Base-by-base conservation (phyloP, 2,888 invertebrate genomes). In the Stictocephala bisonia region DNA sequence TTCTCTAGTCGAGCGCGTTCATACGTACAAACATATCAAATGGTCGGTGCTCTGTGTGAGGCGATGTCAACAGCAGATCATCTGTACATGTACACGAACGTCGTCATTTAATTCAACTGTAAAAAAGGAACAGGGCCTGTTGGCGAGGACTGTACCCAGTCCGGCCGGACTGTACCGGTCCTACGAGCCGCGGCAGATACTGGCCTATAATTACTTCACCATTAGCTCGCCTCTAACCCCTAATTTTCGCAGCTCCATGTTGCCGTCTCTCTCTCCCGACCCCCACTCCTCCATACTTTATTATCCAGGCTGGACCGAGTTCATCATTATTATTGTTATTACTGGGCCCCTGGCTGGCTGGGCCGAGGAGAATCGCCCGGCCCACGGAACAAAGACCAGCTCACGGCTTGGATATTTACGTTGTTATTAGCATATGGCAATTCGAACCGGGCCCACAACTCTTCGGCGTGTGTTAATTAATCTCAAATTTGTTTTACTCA, bases 181-280 rank as follows among this genome's bases (percentile, higher is more conserved):
- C 24, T 22, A 31, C 53, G 15, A n/a, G 66, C 48, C 11, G 67
- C 69, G 35, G 69, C 26, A 26, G 24, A 22, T 51, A 51, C 70
- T 64, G 73, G 70, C 48, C 73, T 73, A 58, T 73, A 73, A 73
- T 73, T 73, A 73, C 70, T 56, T 66, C 29, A 41, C 69, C 70
- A 73, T 73, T 73, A 73, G 73, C 70, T 73, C 73, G 70, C 73
- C 73, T 70, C 69, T 73, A 73, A 69, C 70, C 73, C 73, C 73
- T 73, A 73, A 73, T 73, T 73, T 73, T 73, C 73, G 73, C 73
- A 73, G 73, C 73, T 73, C 73, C 70, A 69, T 73, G 73, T 73
- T 70, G 64, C 48, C 51, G 48, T 44, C 56, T n/a, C 48, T 20
- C 26, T 27, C 26, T 18, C 41, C 20, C 67, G 41, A 40, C 18